A percentile compares a stretch with the other conserved stretches of the same genome.
phyloP scores from a whole-genome alignment of 2,888 invertebrate genomes.

The Chrysotoxum bicinctum region DNA sequence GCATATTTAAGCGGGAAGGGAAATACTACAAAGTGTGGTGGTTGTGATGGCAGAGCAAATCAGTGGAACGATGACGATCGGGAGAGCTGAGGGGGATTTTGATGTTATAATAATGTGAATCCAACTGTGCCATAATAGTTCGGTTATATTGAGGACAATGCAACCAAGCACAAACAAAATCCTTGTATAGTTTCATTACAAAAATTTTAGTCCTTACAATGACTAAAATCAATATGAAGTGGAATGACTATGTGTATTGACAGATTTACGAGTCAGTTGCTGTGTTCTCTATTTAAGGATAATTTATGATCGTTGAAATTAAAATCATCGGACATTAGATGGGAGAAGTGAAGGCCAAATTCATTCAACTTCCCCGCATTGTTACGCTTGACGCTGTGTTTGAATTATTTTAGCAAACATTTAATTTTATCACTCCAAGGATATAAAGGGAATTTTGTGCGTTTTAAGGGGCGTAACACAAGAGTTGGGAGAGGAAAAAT shows the following conservation, averaged over 20 bases:
- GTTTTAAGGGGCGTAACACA: neutral
- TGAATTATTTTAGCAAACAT: neutral
- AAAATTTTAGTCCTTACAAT: conserved; percentile 22
- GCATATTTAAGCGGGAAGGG: conserved; percentile 30
- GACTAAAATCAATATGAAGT: conserved; percentile 51
- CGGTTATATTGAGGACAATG: conserved; percentile 40
- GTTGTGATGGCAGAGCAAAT: conserved; percentile 39
- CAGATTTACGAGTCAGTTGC: conserved; percentile 67
- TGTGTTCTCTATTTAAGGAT: conserved; percentile 52
- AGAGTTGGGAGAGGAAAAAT: too few relatives aligned
- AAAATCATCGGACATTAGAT: conserved; percentile 32
- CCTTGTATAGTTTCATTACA: conserved; percentile 27
- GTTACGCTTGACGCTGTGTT: neutral
- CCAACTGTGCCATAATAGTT: conserved; percentile 58
- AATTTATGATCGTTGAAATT: conserved; percentile 68
- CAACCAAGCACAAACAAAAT: conserved; percentile 6
- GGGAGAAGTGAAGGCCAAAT: neutral
- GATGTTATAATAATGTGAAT: conserved; percentile 57
- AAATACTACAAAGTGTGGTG: neutral
- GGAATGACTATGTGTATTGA: conserved; percentile 55
- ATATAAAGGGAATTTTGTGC: neutral
- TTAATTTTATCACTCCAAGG: neutral
- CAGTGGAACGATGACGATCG: conserved; percentile 31
- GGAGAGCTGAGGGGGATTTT: neutral
- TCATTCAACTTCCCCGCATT: neutral